Percentiles rank a stretch among this genome's conserved stretches.
Evolutionary conservation across 2,797 vertebrate species (phyloP).

Genomic region (Mareca penelope): DNA sequence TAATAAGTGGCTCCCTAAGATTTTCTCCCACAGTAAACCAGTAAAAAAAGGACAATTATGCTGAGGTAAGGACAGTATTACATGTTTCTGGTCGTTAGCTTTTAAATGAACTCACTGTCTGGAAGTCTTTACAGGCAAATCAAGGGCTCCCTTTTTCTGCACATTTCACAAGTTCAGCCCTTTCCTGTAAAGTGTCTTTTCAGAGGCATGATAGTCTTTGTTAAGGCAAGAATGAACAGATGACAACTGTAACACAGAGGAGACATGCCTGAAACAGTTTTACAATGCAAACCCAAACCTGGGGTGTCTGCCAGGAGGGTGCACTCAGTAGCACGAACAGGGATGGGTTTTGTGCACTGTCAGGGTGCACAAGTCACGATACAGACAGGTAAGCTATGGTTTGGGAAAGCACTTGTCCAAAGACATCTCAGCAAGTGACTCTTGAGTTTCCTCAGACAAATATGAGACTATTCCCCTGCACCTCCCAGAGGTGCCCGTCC

Average conservation of each 20-base stretch:
- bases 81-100: not conserved
- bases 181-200: slow-evolving; percentile 31
- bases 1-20: slow-evolving; percentile 18
- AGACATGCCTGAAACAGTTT: slow-evolving; percentile 37
- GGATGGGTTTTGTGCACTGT: not conserved
- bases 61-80: not conserved
- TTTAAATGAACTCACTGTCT: slow-evolving; percentile 32
- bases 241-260: slow-evolving; percentile 12
- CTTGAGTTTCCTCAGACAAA: not conserved
- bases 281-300: not conserved
- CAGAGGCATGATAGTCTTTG: slow-evolving; percentile 20
- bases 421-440: not conserved
- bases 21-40: slow-evolving; percentile 31
- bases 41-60: slow-evolving; percentile 13
- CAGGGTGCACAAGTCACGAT: not conserved
- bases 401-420: not conserved
- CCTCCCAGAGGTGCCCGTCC: not conserved
- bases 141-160: slow-evolving; percentile 26
- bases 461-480: fast-evolving
- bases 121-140: not conserved
- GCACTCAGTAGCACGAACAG: not conserved
- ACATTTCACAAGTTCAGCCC: slow-evolving; percentile 45
- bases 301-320: not conserved
- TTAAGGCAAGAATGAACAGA: slow-evolving; percentile 63
- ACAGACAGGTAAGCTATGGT: not conserved